A percentile compares a stretch with the other conserved stretches of the same genome.
Conservation (phyloP, 2,113 vertebrate genomes). For the Ptychochromis oligacanthus region DNA sequence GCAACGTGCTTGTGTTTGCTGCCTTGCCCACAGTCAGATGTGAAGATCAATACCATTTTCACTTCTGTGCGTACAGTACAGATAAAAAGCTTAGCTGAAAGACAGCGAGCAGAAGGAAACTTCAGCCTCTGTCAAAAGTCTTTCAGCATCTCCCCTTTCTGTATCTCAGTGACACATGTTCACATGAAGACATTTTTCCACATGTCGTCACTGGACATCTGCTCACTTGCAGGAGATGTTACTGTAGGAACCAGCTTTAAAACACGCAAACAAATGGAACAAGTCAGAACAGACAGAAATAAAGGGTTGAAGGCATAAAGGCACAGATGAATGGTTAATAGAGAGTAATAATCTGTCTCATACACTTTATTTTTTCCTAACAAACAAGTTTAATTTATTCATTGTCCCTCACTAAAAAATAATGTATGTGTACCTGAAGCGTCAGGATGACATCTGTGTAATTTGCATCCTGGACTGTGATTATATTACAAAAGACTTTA, state of each 20-base stretch:
- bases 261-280: not conserved
- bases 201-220: slow-evolving; percentile 62
- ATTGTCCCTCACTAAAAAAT: not conserved
- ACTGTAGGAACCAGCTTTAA: slow-evolving; percentile 12
- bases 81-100: slow-evolving; percentile 16
- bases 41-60: slow-evolving; percentile 7
- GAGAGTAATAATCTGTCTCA: not conserved
- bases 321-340: not conserved
- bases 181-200: slow-evolving; percentile 57
- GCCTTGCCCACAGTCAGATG: not conserved
- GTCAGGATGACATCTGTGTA: not conserved
- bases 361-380: not conserved
- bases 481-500: not conserved
- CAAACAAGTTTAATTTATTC: no score
- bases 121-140: slow-evolving; percentile 6
- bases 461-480: not conserved
- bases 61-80: not conserved
- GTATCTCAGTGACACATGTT: slow-evolving; percentile 47
- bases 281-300: not conserved
- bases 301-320: not conserved
- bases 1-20: slow-evolving; percentile 5
- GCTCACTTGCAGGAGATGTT: slow-evolving; percentile 28
- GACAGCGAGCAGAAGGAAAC: slow-evolving; percentile 7
- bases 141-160: slow-evolving; percentile 11
- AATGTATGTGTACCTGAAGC: not conserved